Evolutionary conservation across 53 echinoderm and acorn worm species (phyloP).

Genomic region (Paelopatides confundens): DNA sequence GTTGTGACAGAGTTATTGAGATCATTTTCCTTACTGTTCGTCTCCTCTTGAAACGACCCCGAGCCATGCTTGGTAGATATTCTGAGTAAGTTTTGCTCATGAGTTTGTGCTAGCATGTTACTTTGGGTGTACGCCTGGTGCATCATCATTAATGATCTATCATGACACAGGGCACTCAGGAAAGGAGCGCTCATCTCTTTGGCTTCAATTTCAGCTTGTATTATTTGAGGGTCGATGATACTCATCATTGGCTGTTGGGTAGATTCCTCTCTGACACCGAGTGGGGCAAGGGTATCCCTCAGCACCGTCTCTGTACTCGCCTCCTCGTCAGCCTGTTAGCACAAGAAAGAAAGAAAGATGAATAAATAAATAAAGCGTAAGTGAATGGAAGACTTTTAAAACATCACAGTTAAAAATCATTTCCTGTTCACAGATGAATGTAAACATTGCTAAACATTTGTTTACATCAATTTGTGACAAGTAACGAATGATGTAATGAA

Average conservation of each 20-base stretch:
- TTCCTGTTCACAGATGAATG: too few species aligned
- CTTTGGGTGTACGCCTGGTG: conserved; percentile 69
- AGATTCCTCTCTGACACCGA: neutral
- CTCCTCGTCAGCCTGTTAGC: conserved; percentile 35
- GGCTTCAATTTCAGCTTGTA: conserved; percentile 88
- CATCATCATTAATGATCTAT: conserved; percentile 88
- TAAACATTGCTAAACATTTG: too few species aligned
- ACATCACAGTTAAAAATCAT: too few species aligned
- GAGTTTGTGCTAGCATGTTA: conserved; percentile 44
- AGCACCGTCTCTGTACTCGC: neutral
- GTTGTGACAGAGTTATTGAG: conserved; percentile 93
- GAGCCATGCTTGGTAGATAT: conserved; percentile 83
- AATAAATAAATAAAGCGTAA: neutral
- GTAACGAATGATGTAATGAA: too few species aligned
- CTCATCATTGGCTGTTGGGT: neutral
- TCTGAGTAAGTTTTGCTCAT: conserved; percentile 66
- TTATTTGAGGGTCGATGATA: conserved; percentile 80
- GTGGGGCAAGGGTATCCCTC: neutral
- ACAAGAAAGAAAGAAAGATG: neutral
- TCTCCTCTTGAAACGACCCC: conserved; percentile 73
- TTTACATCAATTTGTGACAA: too few species aligned
- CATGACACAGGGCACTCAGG: conserved; percentile 92
- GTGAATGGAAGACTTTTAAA: too few species aligned
- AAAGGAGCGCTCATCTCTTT: conserved; percentile 92
- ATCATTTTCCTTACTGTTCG: conserved; percentile 69